A percentile compares a stretch with the other conserved stretches of the same genome.
These are phyloP conservation scores for Myxocyprinus asiaticus DNA, from an alignment of 2,113 vertebrate genomes.

Conservation along the genomic window DNA sequence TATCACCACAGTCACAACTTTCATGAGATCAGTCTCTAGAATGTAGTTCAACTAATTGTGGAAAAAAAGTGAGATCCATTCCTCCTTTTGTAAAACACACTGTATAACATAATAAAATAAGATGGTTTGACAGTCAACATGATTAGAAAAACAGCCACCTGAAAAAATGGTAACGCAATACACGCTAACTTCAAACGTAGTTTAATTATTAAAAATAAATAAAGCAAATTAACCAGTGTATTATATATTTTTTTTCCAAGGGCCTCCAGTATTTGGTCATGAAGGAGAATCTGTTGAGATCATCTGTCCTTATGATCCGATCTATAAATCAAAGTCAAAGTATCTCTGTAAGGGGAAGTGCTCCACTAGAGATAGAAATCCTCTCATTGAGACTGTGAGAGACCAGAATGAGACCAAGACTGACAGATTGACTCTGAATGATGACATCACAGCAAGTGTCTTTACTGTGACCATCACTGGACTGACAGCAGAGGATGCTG, in stretches of 20 bases:
- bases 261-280: not conserved
- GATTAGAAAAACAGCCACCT: too few species aligned
- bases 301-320: slow-evolving; percentile 30
- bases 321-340: slow-evolving; percentile 1
- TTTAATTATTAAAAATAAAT: too few species aligned
- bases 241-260: not conserved
- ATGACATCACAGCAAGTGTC: slow-evolving; percentile 4
- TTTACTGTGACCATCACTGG: slow-evolving; percentile 36
- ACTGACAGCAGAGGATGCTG: slow-evolving; percentile 42
- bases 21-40: too few species aligned
- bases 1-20: too few species aligned
- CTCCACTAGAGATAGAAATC: not conserved
- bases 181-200: too few species aligned
- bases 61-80: too few species aligned
- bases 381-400: slow-evolving; percentile 1
- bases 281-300: slow-evolving; percentile 32
- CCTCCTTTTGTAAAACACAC: too few species aligned
- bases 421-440: slow-evolving; percentile 5
- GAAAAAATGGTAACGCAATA: too few species aligned
- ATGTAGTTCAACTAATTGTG: too few species aligned
- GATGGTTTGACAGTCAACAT: too few species aligned
- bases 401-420: not conserved
- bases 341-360: slow-evolving; percentile 20
- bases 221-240: not conserved
- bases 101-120: too few species aligned